These are phyloP conservation scores for Spheniscus humboldti DNA, from an alignment of 2,797 vertebrate genomes.

Conservation along the genomic window DNA sequence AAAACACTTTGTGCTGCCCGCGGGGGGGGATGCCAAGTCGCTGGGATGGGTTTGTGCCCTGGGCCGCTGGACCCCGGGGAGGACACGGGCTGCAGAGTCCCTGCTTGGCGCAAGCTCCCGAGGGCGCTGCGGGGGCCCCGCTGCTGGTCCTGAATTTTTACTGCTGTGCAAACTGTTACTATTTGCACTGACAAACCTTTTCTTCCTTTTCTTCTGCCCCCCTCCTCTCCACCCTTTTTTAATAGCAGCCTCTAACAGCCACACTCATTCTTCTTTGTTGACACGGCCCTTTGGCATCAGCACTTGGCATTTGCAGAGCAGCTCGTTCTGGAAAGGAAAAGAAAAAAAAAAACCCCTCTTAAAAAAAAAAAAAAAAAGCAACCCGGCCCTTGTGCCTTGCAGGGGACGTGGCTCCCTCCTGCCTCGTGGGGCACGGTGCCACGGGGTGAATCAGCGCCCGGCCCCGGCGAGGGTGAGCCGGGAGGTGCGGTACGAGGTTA, in stretches of 20 bases:
- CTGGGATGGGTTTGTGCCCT: not conserved
- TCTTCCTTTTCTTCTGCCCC: not conserved
- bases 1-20: not conserved
- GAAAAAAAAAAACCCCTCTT: not conserved
- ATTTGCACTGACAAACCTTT: conserved; percentile 26
- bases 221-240: conserved; percentile 47
- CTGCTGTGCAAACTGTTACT: conserved; percentile 3
- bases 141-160: not conserved
- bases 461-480: not conserved
- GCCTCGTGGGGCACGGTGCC: not conserved
- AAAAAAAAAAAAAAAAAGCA: not conserved
- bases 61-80: not conserved
- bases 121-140: not conserved
- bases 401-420: not conserved
- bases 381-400: not conserved
- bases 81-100: not conserved
- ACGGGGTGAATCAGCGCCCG: not conserved
- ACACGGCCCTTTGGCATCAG: conserved; percentile 64
- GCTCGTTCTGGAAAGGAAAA: conserved; percentile 27
- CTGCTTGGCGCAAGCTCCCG: not conserved
- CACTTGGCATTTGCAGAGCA: conserved; percentile 59
- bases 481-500: not conserved
- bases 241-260: conserved; percentile 59
- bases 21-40: not conserved
- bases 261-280: conserved; percentile 61